Percentiles rank a stretch among this genome's conserved stretches.
These are phyloP conservation scores for Gnathonemus longibarbis DNA, from an alignment of 2,113 vertebrate species.

Conservation along the genomic window DNA sequence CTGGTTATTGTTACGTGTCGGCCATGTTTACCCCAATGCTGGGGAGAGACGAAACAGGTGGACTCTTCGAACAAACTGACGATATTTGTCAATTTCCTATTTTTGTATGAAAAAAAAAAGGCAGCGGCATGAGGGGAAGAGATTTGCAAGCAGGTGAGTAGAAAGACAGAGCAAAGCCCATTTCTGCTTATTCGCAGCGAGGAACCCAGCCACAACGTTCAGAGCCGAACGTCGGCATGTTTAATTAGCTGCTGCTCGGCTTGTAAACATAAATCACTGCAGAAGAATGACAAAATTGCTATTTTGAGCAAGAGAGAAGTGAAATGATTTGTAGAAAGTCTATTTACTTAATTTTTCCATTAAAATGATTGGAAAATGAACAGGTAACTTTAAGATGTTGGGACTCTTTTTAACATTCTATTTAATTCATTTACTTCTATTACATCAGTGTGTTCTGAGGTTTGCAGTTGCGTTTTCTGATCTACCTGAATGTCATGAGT, in stretches of 20 bases:
- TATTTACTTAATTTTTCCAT: not conserved
- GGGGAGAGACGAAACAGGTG: not conserved
- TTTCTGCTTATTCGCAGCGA: not conserved
- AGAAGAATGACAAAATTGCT: not conserved
- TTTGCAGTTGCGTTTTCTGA: not conserved
- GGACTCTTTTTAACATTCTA: not conserved
- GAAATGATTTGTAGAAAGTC: not conserved
- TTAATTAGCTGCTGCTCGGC: not conserved
- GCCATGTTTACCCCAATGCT: not conserved
- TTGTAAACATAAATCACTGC: not conserved
- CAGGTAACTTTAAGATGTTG: not conserved
- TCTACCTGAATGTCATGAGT: not conserved
- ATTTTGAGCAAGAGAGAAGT: not conserved
- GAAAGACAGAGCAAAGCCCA: not conserved
- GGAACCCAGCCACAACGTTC: not conserved
- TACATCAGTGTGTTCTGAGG: not conserved
- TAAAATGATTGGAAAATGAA: not conserved
- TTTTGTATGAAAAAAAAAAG: not conserved
- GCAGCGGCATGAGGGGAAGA: not conserved
- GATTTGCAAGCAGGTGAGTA: not conserved
- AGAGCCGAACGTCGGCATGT: not conserved
- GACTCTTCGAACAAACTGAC: conserved; percentile 6
- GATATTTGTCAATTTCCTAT: not conserved
- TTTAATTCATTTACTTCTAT: not conserved
- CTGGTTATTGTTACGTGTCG: not conserved